Percentiles rank a stretch among this genome's conserved stretches.
Conservation (phyloP, 2,113 vertebrate species). For the Tamias sibiricus region DNA sequence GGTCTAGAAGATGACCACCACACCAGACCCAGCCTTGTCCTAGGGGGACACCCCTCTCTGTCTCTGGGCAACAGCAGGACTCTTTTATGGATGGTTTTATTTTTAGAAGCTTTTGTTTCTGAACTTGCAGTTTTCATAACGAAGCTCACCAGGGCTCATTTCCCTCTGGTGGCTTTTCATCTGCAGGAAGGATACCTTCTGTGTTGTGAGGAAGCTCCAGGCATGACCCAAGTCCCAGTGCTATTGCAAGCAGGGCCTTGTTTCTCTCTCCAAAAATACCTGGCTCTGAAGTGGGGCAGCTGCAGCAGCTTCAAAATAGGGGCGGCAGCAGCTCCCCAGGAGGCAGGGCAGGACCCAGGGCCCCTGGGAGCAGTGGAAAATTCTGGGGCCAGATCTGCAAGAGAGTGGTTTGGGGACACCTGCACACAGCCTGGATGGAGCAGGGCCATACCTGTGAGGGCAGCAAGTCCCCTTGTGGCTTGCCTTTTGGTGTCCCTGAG, state of each 20-base stretch:
- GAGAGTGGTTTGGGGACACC: neutral
- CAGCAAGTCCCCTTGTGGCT: neutral
- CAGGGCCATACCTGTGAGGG: neutral
- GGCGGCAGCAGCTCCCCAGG: neutral
- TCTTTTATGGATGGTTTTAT: neutral
- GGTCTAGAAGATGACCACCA: neutral
- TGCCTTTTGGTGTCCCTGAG: neutral
- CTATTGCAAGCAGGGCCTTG: neutral
- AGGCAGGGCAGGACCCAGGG: rapidly evolving
- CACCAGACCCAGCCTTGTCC: neutral
- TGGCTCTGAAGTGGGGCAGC: slow-evolving; percentile 11
- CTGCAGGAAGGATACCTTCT: neutral
- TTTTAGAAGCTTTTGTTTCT: slow-evolving; percentile 41
- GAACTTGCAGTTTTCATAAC: neutral
- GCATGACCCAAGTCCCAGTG: neutral
- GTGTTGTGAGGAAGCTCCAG: neutral
- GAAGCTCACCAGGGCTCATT: neutral
- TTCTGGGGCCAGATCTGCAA: neutral
- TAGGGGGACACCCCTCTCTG: neutral
- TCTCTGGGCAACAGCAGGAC: neutral
- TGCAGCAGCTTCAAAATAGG: neutral
- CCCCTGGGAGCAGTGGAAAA: neutral
- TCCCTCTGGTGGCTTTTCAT: neutral
- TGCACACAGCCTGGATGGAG: rapidly evolving
- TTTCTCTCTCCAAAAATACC: slow-evolving; percentile 55